Conservation (phyloP, 2,888 invertebrate species). For the Brachyptera putata region DNA sequence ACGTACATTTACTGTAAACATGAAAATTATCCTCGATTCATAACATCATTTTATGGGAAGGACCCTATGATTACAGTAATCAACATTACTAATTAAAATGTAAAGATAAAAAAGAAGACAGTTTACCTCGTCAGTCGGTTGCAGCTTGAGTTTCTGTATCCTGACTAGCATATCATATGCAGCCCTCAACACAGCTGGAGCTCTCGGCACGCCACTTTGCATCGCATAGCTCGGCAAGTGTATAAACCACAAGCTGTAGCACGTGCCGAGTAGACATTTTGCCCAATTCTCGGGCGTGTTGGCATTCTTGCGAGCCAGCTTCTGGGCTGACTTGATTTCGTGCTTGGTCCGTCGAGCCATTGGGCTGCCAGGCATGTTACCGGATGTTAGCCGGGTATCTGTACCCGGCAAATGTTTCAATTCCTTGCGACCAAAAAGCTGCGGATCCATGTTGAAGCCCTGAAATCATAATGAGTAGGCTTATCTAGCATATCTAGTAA, state of each 20-base stretch:
- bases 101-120: no score
- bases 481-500: no score
- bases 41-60: no score
- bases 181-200: conserved; percentile 67
- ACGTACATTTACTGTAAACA: no score
- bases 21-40: no score
- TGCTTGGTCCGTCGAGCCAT: conserved; percentile 92
- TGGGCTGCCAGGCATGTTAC: conserved; percentile 77
- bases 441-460: conserved; percentile 43
- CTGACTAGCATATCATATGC: conserved; percentile 85
- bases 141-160: conserved; percentile 78
- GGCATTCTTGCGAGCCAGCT: conserved; percentile 60
- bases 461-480: no score
- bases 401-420: conserved; percentile 30
- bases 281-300: conserved; percentile 86
- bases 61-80: no score
- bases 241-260: conserved; percentile 94
- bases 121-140: conserved; percentile 89
- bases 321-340: conserved; percentile 89
- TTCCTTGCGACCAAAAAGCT: conserved; percentile 44
- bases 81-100: no score
- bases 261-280: conserved; percentile 79
- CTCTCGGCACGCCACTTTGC: conserved; percentile 55
- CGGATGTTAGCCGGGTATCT: conserved; percentile 41
- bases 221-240: conserved; percentile 82